Conservation (phyloP, 1,140 invertebrate species). For the Augochlora pura region DNA sequence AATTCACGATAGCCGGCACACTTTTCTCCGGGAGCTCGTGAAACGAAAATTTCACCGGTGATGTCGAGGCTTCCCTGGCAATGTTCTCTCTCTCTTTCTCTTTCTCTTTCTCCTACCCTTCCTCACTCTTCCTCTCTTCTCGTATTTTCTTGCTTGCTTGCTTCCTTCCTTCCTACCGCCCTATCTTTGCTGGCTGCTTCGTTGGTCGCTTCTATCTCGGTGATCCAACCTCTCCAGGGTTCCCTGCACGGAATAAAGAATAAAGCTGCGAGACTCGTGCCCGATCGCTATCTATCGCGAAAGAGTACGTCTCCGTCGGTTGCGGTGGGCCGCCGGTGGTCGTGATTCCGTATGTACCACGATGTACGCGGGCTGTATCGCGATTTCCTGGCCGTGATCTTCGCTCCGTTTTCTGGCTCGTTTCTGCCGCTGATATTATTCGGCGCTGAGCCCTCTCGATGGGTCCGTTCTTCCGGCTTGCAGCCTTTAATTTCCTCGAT, state of each 20-base stretch:
- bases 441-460: background rate
- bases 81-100: background rate
- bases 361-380: conserved; percentile 10
- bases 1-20: conserved; percentile 67
- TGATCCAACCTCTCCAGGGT: conserved; percentile 56
- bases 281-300: conserved; percentile 63
- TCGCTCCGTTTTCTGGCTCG: background rate
- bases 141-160: background rate
- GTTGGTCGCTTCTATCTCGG: conserved; percentile 32
- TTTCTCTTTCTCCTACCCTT: too few species aligned
- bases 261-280: conserved; percentile 56
- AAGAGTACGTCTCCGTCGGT: conserved; percentile 48
- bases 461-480: background rate
- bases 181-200: conserved; percentile 31
- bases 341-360: conserved; percentile 33
- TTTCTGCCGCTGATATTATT: background rate
- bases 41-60: conserved; percentile 38
- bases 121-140: too few species aligned
- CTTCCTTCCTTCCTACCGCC: conserved; percentile 4
- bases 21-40: conserved; percentile 43
- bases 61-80: background rate
- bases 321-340: background rate
- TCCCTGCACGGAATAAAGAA: conserved; percentile 61
- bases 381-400: conserved; percentile 5
- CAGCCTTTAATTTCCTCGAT: too few species aligned